Base-by-base conservation (phyloP, 2,888 invertebrate species). In the Patella depressa region DNA sequence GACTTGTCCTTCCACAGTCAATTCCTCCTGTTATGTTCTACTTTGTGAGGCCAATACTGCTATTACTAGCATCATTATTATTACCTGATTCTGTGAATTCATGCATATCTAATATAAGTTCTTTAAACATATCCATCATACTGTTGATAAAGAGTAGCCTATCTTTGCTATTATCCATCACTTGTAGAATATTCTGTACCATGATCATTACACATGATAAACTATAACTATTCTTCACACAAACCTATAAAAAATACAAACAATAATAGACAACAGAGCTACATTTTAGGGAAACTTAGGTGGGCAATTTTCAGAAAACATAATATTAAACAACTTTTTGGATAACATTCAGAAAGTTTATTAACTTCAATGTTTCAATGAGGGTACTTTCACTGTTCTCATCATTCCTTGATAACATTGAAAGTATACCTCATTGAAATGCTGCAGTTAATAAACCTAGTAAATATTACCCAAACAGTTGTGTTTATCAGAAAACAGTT, bases 121-220 rank as follows among this genome's bases (percentile, higher is more conserved):
- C 90, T 76, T 86, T 88, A 84, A 90, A 91, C 83, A 87, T 89
- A 80, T 90, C 89, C 79, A 88, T 85, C 53, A 91, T 85, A 79
- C 85, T 84, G 79, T 88, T 86, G 71, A 90, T 85, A 78, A 89
- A 88, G 70, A 79, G 78, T n/a, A 87, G 81, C 77, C 87, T 83
- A 65, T 89, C 89, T 71, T 87, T 86, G 2, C 82, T 78, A 78
- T 81, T 87, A 65, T 90, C 90, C 83, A 90, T 86, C 17, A 87
- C 87, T 76, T 82, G 77, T 12, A 89, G 79, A 7, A 88, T 84
- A 79, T 86, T 84, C 79, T 87, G 85, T 74, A 90, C 84, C 80
- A 90, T 81, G 5, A 81, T 83, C 76, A 90, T 85, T 53, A 90
- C 88, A 85, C 89, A 89, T 19, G 83, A 82, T 74, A 89, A 71